Evolutionary conservation across 2,888 invertebrate genomes (phyloP), one percentile per base, ranked within the genome.

Genomic region (Hartigia nigra): DNA sequence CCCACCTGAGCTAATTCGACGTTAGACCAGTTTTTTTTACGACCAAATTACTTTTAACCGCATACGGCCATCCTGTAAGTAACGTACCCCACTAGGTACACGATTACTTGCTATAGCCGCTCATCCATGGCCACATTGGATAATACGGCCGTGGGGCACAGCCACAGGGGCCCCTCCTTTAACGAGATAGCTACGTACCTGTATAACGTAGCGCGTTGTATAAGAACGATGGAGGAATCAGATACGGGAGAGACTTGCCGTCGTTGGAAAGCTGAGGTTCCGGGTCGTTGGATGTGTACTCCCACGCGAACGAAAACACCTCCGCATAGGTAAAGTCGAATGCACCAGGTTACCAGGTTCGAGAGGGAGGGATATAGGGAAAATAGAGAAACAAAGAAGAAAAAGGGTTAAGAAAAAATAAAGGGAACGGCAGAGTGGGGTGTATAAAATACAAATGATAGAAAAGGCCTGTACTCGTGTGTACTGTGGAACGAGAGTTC

Each of bases 251-350:
- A 86, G 83, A 85, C 79, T 87, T 81, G 85, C 83, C 81, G 79
- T 84, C 83, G 78, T 80, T 77, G 81, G 81, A 84, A 84, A 83
- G 80, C 82, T 69, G 85, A 84, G 87, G 86, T 87, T 89, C 86
- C 87, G 87, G 86, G 86, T 88, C 88, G 85, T 85, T 88, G 87
- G 85, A 86, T 87, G 82, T 86, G 80, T 83, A 86, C 85, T 83
- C 88, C 88, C 84, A 89, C 88, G 84, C 84, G 83, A 79, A 84
- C 84, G 84, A 79, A 84, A 86, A 82, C 84, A 82, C 79, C 79
- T 80, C 78, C 80, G 76, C 77, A 77, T 79, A 80, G 81, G 79
- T 80, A 74, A 77, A 81, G 77, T 78, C 83, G 81, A 80, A 82
- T 81, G 80, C 82, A 80, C 79, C 79, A 82, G 82, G 84, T 85